phyloP scores from a whole-genome alignment of 2,113 vertebrate species.

The Beaufortia kweichowensis region DNA sequence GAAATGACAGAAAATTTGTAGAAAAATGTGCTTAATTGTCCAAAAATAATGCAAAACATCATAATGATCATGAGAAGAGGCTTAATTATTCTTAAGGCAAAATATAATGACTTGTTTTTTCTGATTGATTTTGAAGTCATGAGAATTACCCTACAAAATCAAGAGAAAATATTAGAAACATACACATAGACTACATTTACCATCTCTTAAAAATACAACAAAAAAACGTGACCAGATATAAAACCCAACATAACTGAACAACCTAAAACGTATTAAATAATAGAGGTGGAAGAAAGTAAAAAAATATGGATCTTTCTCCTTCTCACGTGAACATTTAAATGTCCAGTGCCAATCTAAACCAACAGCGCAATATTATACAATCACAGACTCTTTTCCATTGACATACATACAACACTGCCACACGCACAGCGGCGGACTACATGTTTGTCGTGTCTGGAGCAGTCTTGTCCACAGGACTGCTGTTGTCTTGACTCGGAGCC shows the following conservation, averaged over 20 bases:
- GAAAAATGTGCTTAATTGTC: too few species aligned
- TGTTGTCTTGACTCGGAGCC: slow-evolving; percentile 70
- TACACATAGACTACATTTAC: slow-evolving; percentile 37
- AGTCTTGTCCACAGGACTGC: slow-evolving; percentile 66
- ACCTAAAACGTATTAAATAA: slow-evolving; percentile 63
- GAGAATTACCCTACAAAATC: slow-evolving; percentile 31
- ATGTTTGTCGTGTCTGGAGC: slow-evolving; percentile 50
- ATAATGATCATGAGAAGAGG: too few species aligned
- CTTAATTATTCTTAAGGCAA: neutral
- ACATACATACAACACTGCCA: slow-evolving; percentile 13
- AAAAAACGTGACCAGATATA: slow-evolving; percentile 51
- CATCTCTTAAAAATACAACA: slow-evolving; percentile 46
- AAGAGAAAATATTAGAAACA: slow-evolving; percentile 18
- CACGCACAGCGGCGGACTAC: slow-evolving; percentile 44
- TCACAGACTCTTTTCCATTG: slow-evolving; percentile 14
- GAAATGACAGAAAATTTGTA: too few species aligned
- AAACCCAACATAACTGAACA: slow-evolving; percentile 49
- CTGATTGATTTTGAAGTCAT: neutral
- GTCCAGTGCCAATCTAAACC: slow-evolving; percentile 32
- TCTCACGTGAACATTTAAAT: slow-evolving; percentile 28
- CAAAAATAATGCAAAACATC: too few species aligned
- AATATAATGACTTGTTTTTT: neutral
- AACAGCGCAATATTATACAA: slow-evolving; percentile 28
- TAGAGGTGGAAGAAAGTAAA: slow-evolving; percentile 57
- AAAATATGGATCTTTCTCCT: slow-evolving; percentile 11